Evolutionary conservation across 37 sponge, comb jelly and placozoan genomes (phyloP), one percentile per base, ranked within the genome.

Genomic region (Hexactinellida sp.): DNA sequence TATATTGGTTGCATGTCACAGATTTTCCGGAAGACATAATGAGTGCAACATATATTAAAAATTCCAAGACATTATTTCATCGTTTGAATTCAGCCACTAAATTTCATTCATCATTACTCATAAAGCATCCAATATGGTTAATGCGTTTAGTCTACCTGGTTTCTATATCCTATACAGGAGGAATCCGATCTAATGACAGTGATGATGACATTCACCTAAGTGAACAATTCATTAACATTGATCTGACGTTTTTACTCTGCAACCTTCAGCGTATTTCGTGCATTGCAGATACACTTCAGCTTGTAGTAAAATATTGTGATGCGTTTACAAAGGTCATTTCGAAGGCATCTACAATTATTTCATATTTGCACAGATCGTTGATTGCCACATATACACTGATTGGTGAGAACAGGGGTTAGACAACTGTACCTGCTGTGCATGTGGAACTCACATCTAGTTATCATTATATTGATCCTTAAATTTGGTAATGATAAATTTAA

Each of bases 281-380:
- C 38, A 82, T 87, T 83, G 83, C 87, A 38, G 52, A 87, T 83
- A 38, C 87, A 36, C 83, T 87, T 37, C 87, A 87, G 28, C 71
- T 87, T 37, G 87, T 87, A 37, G 83, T 87, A n/a, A 87, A 87
- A 1, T 38, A 87, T 82, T 82, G 83, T 38, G 51, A 41, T 24
- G 23, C 36, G 32, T 38, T 87, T 25, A n/a, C 76, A 10, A 87
- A 83, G 83, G 83, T 87, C 16, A 39, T 87, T 25, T 39, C 38
- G 39, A 87, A 87, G 38, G 87, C 34, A 37, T 55, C 83, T 37
- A 82, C 39, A 83, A 87, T 87, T n/a, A 38, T 87, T 19, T 37
- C 87, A 82, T 25, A 83, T 87, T 82, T 87, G 37, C 41, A 52
- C 36, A 87, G 82, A 38, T 87, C 87, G 25, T 82, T 24, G 34